A percentile compares a stretch with the other conserved stretches of the same genome.
Evolutionary conservation across 2,888 invertebrate species (phyloP).

Genomic region (Autographa pulchrina): DNA sequence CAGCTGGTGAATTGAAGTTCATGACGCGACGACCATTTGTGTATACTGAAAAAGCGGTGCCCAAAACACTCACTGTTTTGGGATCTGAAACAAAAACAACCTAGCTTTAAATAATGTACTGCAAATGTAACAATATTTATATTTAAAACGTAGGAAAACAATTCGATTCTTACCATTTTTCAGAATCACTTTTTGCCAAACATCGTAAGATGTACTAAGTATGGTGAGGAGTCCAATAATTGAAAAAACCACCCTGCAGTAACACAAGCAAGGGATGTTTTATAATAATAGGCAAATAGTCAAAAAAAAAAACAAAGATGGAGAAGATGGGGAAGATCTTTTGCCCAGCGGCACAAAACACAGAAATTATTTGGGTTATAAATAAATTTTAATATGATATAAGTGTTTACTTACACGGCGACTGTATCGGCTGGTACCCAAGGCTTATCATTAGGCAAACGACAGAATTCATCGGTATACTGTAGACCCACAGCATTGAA

Average conservation of each 20-base stretch:
- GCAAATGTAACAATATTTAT: too few species aligned
- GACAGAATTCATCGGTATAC: slow-evolving; percentile 67
- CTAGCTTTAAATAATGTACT: too few species aligned
- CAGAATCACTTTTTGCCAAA: slow-evolving; percentile 54
- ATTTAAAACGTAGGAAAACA: background rate
- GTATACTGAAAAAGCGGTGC: slow-evolving; percentile 68
- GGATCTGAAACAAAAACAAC: slow-evolving; percentile 60
- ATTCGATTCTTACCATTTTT: slow-evolving; percentile 54
- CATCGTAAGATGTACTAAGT: slow-evolving; percentile 69
- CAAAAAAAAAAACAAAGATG: too few species aligned
- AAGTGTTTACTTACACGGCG: slow-evolving; percentile 69
- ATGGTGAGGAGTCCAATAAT: slow-evolving; percentile 68
- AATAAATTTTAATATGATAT: too few species aligned
- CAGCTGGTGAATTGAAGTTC: slow-evolving; percentile 66
- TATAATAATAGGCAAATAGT: too few species aligned
- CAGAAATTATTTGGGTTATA: background rate
- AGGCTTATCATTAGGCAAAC: slow-evolving; percentile 73
- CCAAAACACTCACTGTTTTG: slow-evolving; percentile 48
- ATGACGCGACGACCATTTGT: slow-evolving; percentile 76
- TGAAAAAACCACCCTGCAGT: slow-evolving; percentile 63
- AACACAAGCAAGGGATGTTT: slow-evolving; percentile 16
- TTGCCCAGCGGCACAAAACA: background rate
- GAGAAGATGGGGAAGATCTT: background rate
- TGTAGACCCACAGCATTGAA: slow-evolving; percentile 51
- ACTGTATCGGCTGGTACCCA: slow-evolving; percentile 73